These are phyloP conservation scores for Catocala nupta DNA, from an alignment of 2,888 invertebrate genomes.

Conservation along the genomic window DNA sequence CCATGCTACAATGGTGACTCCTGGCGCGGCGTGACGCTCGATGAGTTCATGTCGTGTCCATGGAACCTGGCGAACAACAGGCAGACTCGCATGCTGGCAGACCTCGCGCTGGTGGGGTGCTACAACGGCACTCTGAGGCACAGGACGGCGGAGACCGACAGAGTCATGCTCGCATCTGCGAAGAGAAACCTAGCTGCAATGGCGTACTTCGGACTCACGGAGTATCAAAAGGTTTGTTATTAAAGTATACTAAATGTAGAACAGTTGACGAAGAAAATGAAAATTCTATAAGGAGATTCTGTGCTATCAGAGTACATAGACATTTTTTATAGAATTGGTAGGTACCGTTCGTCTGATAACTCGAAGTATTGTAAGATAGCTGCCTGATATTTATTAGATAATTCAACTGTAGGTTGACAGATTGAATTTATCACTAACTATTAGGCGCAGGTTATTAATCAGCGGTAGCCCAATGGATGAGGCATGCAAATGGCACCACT, in stretches of 20 bases:
- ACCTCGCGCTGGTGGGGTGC: slow-evolving; percentile 97
- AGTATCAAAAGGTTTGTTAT: slow-evolving; percentile 93
- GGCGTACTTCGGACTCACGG: slow-evolving; percentile 99
- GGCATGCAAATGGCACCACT: too few species aligned
- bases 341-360: too few species aligned
- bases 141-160: slow-evolving; percentile 90
- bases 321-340: too few species aligned
- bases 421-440: too few species aligned
- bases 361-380: too few species aligned
- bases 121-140: slow-evolving; percentile 95
- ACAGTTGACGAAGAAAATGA: too few species aligned
- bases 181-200: slow-evolving; percentile 97
- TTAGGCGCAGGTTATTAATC: too few species aligned
- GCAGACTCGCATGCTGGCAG: slow-evolving; percentile 99
- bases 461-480: too few species aligned
- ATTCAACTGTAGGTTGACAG: too few species aligned
- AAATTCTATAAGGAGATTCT: too few species aligned
- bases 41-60: slow-evolving; percentile 96
- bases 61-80: slow-evolving; percentile 98
- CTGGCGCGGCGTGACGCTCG: slow-evolving; percentile 96
- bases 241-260: neutral
- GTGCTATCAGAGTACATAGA: too few species aligned
- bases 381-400: too few species aligned
- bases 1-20: slow-evolving; percentile 92
- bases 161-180: slow-evolving; percentile 97